These are phyloP conservation scores for Hestina assimilis DNA, from an alignment of 1,140 invertebrate genomes.

Conservation along the genomic window DNA sequence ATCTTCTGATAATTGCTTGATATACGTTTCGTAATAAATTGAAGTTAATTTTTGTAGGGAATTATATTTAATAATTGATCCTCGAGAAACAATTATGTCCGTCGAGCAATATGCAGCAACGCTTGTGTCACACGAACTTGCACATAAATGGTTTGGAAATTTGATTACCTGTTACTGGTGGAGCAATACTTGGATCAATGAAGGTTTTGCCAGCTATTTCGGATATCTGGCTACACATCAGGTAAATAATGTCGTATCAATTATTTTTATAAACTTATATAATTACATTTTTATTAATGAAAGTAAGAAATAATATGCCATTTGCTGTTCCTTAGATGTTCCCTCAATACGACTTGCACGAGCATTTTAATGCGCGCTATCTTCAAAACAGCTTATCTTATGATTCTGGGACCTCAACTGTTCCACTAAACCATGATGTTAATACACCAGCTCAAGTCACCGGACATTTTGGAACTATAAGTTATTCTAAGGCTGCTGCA, in stretches of 20 bases:
- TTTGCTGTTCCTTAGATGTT: conserved; percentile 64
- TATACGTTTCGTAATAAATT: conserved; percentile 5
- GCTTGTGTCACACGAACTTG: conserved; percentile 82
- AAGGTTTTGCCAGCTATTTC: conserved; percentile 84
- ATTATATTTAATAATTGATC: conserved; percentile 78
- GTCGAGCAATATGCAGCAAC: conserved; percentile 77
- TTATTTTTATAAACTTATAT: neutral
- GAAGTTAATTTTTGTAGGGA: conserved; percentile 72
- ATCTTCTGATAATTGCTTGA: too few relatives aligned
- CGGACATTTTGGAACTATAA: conserved; percentile 84
- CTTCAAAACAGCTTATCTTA: conserved; percentile 82
- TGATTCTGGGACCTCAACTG: conserved; percentile 83
- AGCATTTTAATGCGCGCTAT: conserved; percentile 82
- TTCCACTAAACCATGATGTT: conserved; percentile 79
- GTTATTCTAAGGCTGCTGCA: conserved; percentile 83
- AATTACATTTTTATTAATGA: too few relatives aligned
- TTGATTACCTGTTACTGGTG: conserved; percentile 84
- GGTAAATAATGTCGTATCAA: conserved; percentile 47
- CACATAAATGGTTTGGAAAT: conserved; percentile 85
- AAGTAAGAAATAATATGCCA: too few relatives aligned
- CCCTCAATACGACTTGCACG: conserved; percentile 71
- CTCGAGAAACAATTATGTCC: conserved; percentile 68
- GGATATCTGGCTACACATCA: conserved; percentile 81
- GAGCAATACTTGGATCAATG: conserved; percentile 85
- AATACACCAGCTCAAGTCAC: conserved; percentile 80